Conservation (phyloP, 2,888 invertebrate genomes). For the Panzeria rudis region DNA sequence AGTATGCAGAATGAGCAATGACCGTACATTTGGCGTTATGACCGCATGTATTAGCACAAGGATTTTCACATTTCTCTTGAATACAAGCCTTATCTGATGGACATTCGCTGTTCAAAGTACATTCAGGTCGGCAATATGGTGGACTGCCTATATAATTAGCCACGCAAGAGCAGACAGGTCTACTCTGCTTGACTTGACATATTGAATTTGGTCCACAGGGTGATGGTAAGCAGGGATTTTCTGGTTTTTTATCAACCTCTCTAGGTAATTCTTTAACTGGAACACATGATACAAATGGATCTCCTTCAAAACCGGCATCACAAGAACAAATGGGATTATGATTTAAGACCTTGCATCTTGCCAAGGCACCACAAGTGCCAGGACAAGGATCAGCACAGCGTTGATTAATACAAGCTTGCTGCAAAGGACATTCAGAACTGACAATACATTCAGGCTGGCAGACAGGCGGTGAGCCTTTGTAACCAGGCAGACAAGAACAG, state of each 20-base stretch:
- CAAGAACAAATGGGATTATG: constrained; percentile 95
- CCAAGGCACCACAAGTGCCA: constrained; percentile 91
- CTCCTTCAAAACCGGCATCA: constrained; percentile 89
- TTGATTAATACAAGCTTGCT: constrained; percentile 90
- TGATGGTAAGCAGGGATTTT: constrained; percentile 86
- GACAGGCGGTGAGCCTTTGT: constrained; percentile 91
- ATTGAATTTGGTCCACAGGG: constrained; percentile 93
- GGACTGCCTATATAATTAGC: constrained; percentile 92
- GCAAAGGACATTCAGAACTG: constrained; percentile 92
- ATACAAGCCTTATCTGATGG: constrained; percentile 91
- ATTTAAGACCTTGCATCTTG: constrained; percentile 91
- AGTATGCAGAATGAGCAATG: constrained; percentile 91
- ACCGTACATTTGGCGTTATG: constrained; percentile 91
- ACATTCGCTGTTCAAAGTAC: constrained; percentile 92
- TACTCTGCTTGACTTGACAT: constrained; percentile 91
- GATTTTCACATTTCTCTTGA: constrained; percentile 91
- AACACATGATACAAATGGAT: constrained; percentile 90
- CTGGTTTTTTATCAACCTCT: constrained; percentile 79
- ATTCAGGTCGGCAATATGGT: constrained; percentile 92
- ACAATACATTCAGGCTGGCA: constrained; percentile 94
- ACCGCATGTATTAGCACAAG: constrained; percentile 91
- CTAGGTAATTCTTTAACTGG: constrained; percentile 77
- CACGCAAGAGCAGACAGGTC: constrained; percentile 92
- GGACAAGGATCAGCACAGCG: constrained; percentile 93
- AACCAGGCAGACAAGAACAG: constrained; percentile 91